Base-by-base conservation (phyloP, 2,797 vertebrate species). In the Gallinago nigripennis region DNA sequence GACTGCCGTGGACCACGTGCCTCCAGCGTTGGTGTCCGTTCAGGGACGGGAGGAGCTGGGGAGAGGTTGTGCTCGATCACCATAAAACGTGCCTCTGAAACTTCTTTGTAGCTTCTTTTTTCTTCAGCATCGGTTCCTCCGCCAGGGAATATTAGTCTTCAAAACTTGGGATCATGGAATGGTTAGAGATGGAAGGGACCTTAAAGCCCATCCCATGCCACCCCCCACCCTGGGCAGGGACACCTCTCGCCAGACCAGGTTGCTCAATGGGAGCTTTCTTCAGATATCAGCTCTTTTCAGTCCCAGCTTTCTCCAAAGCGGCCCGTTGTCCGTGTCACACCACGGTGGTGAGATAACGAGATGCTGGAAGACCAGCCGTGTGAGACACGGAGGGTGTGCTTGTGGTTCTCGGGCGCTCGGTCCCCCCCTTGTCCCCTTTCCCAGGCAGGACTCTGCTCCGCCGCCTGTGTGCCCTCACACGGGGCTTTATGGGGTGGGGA, bases 321-420 rank as follows among this genome's bases (percentile, higher is more conserved):
- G 4, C 33, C 69, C 3, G 1, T 68, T 31, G 3, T 4, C 11
- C 1, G 6, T 12, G 39, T 37, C 12, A 8, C 23, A 7, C 51
- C 37, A 1, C 7, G 2, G n/a, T 12, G 63, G 50, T 24, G 80
- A 27, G 73, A 23, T 24, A 20, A 11, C 5, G 15, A 21, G 68
- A 2, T 41, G 68, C 30, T 69, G 48, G 28, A 24, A 20, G 66
- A 57, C 6, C 28, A 9, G 1, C 16, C 1, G 1, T 10, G 3
- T 35, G 6, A 11, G 48, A 35, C n/a, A 11, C 11, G 13, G 58
- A 9, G 43, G 14, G 10, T 27, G 61, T 33, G 3, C 27, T n/a
- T 2, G 16, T 6, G 65, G 61, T 3, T 14, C 12, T n/a, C 15
- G 2, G 37, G 37, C 12, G 37, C 16, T 5, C 16, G 4, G 69